Evolutionary conservation across 23 tunicate genomes (phyloP).

Genomic region (Styela clava): DNA sequence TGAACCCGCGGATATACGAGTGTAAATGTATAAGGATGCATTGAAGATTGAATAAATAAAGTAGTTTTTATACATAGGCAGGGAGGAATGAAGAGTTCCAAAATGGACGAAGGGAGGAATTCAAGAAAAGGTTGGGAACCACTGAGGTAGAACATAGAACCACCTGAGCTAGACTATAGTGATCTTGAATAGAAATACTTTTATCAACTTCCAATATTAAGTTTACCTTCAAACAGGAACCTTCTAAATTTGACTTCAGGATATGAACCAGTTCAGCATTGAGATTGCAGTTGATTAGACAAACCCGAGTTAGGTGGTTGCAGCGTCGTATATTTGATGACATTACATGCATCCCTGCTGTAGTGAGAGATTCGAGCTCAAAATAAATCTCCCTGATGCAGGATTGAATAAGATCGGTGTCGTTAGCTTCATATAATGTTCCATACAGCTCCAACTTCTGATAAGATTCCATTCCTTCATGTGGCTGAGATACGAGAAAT

Average conservation of each 20-base stretch:
- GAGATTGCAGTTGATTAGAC: neutral
- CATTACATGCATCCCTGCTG: neutral
- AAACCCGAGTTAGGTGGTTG: neutral
- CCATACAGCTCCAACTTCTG: neutral
- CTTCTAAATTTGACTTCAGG: neutral
- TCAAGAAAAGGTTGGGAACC: too few relatives aligned
- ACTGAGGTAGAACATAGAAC: too few relatives aligned
- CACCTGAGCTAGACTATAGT: too few relatives aligned
- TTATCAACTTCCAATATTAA: too few relatives aligned
- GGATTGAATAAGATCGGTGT: neutral
- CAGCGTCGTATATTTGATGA: neutral
- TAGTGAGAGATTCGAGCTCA: neutral
- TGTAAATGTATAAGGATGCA: too few relatives aligned
- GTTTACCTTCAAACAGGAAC: constrained; percentile 4
- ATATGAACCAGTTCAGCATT: neutral
- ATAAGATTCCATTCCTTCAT: neutral
- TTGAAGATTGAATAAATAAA: too few relatives aligned
- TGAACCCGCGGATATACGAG: too few relatives aligned
- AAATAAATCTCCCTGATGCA: neutral
- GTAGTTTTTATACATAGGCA: too few relatives aligned
- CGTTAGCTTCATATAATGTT: constrained; percentile 2
- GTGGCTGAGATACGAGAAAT: neutral
- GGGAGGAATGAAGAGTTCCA: too few relatives aligned
- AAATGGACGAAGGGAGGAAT: too few relatives aligned
- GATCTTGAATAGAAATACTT: too few relatives aligned